Base-by-base conservation (phyloP, 2,113 vertebrate species). In the Andinoacara biseriatus region DNA sequence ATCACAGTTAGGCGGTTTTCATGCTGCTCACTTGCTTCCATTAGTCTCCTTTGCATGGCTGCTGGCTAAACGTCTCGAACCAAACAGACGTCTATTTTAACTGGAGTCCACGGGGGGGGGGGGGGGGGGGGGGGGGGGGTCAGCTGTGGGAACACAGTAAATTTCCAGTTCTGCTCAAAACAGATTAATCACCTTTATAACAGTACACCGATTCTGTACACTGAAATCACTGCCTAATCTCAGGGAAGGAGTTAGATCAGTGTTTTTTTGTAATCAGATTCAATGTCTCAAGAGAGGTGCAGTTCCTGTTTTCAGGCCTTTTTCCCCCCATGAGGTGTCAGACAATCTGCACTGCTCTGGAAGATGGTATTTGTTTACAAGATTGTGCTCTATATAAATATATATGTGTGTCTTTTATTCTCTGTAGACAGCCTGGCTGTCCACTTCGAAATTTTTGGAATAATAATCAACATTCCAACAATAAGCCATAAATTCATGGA, bases 211-310 rank as follows among this genome's bases (percentile, higher is more conserved):
- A 86, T 90, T 92, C 89, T 90, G 76, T 89, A 83, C 84, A 89
- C 85, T 88, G 90, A 93, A 90, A 93, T 89, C 94, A 95, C 94
- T 95, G 94, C 94, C 93, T 94, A 94, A 94, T 94, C 94, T 95
- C 94, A 95, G 94, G 94, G 93, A 95, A 86, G 74, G 93, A 93
- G 92, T 93, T 92, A 91, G 93, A 92, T 93, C 91, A 93, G 93
- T 93, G 92, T 92, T 89, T 88, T 90, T 87, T 91, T 91, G 76
- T 85, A 86, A 88, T 90, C 89, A 86, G 87, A 91, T 91, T 83
- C 72, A 76, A 89, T 40, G 84, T 86, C 74, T 92, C 86, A 69
- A 80, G 56, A 84, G 82, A 90, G 86, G 86, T 83, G 76, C 60
- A 78, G 81, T 84, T 88, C 60, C 82, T 89, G 76, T 85, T 89